A percentile compares a stretch with the other conserved stretches of the same genome.
Evolutionary conservation across 2,113 vertebrate species (phyloP).

Genomic region (Herpetotheres cachinnans): DNA sequence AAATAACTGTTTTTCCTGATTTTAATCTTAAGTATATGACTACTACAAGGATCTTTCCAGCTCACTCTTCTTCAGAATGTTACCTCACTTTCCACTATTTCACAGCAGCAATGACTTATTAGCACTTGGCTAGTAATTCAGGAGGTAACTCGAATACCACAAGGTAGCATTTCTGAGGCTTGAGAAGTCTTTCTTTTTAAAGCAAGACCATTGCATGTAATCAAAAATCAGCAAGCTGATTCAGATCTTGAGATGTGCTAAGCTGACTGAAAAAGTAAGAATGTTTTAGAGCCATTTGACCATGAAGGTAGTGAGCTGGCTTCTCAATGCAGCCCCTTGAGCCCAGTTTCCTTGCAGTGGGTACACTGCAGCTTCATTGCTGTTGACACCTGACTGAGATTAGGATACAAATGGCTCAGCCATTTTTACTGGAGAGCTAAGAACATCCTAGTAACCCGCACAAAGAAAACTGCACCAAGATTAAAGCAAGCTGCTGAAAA

Average conservation of each 20-base stretch:
- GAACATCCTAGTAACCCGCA: neutral
- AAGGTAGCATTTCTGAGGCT: neutral
- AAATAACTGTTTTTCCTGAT: neutral
- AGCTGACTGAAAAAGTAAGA: neutral
- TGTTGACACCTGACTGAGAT: neutral
- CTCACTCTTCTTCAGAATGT: neutral
- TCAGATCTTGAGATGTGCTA: neutral
- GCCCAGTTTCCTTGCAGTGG: neutral
- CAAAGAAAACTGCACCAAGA: neutral
- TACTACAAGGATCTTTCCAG: neutral
- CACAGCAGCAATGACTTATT: neutral
- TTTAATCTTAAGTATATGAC: neutral
- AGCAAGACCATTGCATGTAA: neutral
- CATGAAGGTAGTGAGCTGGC: rapidly evolving
- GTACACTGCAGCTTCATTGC: neutral
- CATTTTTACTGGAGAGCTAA: neutral
- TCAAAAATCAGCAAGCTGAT: neutral
- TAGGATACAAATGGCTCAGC: neutral
- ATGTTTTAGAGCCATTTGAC: neutral
- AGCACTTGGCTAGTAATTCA: neutral
- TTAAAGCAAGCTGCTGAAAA: neutral
- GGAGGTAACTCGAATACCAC: neutral
- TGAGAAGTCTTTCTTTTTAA: neutral
- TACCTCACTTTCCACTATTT: neutral
- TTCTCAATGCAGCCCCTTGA: rapidly evolving